Evolutionary conservation across 2,888 invertebrate genomes (phyloP), one percentile per base, ranked within the genome.

Genomic region (Ophion costatus): DNA sequence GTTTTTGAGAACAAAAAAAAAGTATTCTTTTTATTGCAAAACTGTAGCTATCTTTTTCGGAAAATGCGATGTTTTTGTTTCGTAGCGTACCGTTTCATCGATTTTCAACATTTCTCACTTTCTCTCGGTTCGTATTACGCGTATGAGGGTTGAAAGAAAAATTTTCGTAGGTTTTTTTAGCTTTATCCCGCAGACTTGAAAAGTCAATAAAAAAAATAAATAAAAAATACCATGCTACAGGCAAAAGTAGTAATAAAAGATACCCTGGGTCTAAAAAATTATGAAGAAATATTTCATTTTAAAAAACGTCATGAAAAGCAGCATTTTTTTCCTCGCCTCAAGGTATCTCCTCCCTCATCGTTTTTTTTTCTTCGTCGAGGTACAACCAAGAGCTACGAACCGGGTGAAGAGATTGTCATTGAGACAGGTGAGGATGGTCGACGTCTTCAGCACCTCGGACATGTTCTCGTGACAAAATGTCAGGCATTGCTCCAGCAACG

Each of bases 381-480:
- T 17, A 0, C 29, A 33, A 33, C 33, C 10, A 57, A 17, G 5
- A 51, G 17, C n/a, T 20, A 75, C 70, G 3, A 87, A 94, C 94
- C 94, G 94, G 70, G 94, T 93, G 17, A 94, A 91, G 89, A 90
- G 92, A 10, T 95, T 95, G 90, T 98, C 98, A 91, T 98, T 98
- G 79, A 99, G 95, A 91, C 98, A 98, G 9, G 97, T 97, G 82
- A 98, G 95, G 94, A 98, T 98, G 59, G 98, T 97, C 7, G 98
- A 96, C 0, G 97, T 97, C 91, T 97, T 96, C 42, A 99, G 95
- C 75, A 99, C 97, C 83, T 98, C 97, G 89, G 96, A 97, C 95
- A 98, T 96, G 92, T 98, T 96, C 38, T 96, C 95, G 92, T 98
- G 98, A 90, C 98, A 98, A 94, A 96, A 98, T 64, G 96, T 95